These are phyloP conservation scores for Gryon sp. DNA, from an alignment of 1,140 invertebrate genomes.

Conservation along the genomic window DNA sequence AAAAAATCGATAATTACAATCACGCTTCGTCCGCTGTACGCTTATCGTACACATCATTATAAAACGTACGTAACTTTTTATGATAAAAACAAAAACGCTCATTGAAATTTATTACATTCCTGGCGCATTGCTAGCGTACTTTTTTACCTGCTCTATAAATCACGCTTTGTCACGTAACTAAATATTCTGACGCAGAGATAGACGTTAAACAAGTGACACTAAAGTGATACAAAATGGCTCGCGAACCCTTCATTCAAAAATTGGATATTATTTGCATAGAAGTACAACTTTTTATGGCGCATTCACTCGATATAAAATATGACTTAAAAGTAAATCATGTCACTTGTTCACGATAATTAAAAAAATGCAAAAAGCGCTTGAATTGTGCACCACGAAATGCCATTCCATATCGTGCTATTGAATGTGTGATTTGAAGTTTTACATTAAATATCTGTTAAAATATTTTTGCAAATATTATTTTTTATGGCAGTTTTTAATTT, in stretches of 20 bases:
- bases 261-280: conserved; percentile 41
- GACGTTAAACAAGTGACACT: conserved; percentile 45
- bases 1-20: conserved; percentile 12
- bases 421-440: too few relatives aligned
- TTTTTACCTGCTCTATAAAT: conserved; percentile 35
- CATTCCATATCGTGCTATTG: too few relatives aligned
- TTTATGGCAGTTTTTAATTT: too few relatives aligned
- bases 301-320: conserved; percentile 17
- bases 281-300: conserved; percentile 8
- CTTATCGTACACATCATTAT: conserved; percentile 1
- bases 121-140: conserved; percentile 25
- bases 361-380: too few relatives aligned
- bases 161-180: conserved; percentile 45
- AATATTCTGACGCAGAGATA: conserved; percentile 33
- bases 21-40: background rate
- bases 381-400: background rate
- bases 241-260: conserved; percentile 18
- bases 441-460: too few relatives aligned
- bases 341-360: conserved; percentile 36
- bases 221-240: conserved; percentile 30
- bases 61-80: conserved; percentile 3
- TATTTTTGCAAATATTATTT: too few relatives aligned
- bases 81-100: conserved; percentile 19
- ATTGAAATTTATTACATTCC: conserved; percentile 45
- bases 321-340: background rate